phyloP scores from a whole-genome alignment of 2,113 vertebrate species.

The Urocitellus parryii region DNA sequence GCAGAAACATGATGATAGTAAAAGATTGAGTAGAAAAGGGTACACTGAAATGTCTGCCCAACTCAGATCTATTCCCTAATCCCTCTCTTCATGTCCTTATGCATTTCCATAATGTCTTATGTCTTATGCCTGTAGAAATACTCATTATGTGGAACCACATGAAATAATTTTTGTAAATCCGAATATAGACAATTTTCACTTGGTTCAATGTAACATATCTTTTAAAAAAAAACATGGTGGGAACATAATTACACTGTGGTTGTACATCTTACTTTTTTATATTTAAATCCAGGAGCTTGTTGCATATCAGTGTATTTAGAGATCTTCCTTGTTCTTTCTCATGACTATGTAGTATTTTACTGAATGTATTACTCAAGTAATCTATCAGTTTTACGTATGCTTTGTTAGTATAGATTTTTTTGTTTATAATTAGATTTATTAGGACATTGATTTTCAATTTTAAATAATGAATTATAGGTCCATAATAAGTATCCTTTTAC shows the following conservation, averaged over 20 bases:
- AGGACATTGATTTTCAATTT: not conserved
- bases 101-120: not conserved
- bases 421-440: not conserved
- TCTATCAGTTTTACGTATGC: not conserved
- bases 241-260: not conserved
- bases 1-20: not conserved
- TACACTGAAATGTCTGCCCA: not conserved
- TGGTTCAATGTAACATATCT: not conserved
- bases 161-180: not conserved
- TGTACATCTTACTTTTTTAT: not conserved
- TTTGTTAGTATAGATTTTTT: not conserved
- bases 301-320: not conserved
- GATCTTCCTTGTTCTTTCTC: not conserved
- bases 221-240: not conserved
- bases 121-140: not conserved
- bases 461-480: not conserved
- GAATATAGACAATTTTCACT: not conserved
- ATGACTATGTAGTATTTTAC: not conserved
- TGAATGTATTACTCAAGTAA: not conserved
- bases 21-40: not conserved
- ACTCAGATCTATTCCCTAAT: not conserved
- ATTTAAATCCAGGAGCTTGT: not conserved
- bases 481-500: conserved; percentile 14
- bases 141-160: not conserved
- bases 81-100: not conserved